A percentile compares a stretch with the other conserved stretches of the same genome.
Evolutionary conservation across 1,140 invertebrate genomes (phyloP).

Genomic region (Ectropis grisescens): DNA sequence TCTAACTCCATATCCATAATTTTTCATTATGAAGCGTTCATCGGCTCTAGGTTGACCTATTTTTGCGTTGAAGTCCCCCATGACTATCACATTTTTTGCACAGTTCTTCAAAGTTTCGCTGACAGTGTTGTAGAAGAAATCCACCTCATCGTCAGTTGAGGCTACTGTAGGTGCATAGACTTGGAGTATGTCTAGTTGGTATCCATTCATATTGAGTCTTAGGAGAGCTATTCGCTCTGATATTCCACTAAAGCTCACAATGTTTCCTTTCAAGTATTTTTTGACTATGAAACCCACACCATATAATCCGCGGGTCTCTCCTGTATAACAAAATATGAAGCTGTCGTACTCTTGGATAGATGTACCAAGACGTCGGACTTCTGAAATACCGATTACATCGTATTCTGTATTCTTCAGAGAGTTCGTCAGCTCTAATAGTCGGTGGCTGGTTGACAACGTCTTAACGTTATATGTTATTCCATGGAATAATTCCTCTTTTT

Average conservation of each 20-base stretch:
- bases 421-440: slow-evolving; percentile 4
- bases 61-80: neutral
- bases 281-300: slow-evolving; percentile 4
- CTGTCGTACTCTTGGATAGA: slow-evolving; percentile 4
- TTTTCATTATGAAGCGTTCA: slow-evolving; percentile 1
- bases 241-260: neutral
- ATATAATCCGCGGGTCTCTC: slow-evolving; percentile 1
- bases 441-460: slow-evolving; percentile 1
- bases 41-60: neutral
- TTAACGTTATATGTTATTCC: slow-evolving; percentile 2
- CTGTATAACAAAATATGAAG: slow-evolving; percentile 4
- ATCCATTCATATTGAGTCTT: neutral
- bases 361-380: slow-evolving; percentile 5
- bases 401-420: slow-evolving; percentile 1
- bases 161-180: neutral
- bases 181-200: neutral
- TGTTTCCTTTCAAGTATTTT: neutral
- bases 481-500: neutral
- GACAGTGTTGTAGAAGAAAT: neutral
- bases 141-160: neutral
- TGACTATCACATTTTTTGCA: neutral
- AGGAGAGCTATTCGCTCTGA: neutral
- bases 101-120: too few species aligned
- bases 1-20: neutral
- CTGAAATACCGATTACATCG: slow-evolving; percentile 5